These are phyloP conservation scores for Panthera leo DNA, from an alignment of 2,113 vertebrate genomes.

Conservation along the genomic window DNA sequence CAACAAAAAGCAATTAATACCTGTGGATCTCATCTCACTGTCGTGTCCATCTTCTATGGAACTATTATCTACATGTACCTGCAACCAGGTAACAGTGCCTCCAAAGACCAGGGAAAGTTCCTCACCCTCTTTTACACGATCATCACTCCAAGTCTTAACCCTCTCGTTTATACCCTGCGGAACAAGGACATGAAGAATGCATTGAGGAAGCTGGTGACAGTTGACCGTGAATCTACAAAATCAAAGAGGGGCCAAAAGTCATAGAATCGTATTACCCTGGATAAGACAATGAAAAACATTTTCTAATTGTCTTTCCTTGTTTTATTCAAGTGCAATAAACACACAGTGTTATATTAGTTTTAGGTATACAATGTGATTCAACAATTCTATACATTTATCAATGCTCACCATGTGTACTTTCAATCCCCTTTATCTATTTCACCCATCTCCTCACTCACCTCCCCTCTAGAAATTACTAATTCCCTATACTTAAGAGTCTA, in stretches of 20 bases:
- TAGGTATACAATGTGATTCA: no score
- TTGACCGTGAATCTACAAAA: not conserved
- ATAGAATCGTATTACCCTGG: not conserved
- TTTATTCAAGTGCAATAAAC: no score
- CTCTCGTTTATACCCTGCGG: constrained; percentile 65
- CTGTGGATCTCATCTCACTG: constrained; percentile 64
- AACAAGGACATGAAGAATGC: constrained; percentile 67
- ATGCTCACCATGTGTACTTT: no score
- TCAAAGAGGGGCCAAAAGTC: not conserved
- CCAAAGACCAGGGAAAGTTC: constrained; percentile 58
- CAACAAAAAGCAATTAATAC: constrained; percentile 57
- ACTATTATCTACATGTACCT: constrained; percentile 63
- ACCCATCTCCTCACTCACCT: no score
- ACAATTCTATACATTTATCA: no score
- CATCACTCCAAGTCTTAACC: constrained; percentile 63
- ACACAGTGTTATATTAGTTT: no score
- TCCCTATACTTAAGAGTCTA: no score
- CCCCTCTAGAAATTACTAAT: no score
- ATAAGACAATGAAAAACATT: not conserved
- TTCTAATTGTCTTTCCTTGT: not conserved
- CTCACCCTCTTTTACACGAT: constrained; percentile 62
- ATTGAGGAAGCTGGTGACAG: constrained; percentile 18
- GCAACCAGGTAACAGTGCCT: constrained; percentile 52
- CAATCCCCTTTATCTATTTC: no score
- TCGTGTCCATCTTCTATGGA: constrained; percentile 64